These are phyloP conservation scores for Anarsia innoxiella DNA, from an alignment of 2,888 invertebrate genomes.

Conservation along the genomic window DNA sequence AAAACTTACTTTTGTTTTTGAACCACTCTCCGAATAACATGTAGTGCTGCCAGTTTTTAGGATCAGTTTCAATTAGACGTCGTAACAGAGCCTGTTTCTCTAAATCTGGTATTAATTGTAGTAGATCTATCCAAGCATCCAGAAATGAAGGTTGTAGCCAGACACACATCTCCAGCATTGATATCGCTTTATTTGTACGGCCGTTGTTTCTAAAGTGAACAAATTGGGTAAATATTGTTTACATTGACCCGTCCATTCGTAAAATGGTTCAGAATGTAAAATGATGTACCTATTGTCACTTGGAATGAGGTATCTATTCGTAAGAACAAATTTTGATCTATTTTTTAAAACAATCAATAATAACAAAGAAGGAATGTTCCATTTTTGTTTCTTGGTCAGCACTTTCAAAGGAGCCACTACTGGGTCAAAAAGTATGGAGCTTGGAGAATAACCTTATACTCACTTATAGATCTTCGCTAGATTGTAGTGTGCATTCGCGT, in stretches of 20 bases:
- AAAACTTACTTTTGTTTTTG: slow-evolving; percentile 75
- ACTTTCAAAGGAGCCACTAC: no score
- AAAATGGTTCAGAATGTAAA: no score
- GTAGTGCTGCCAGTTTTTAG: slow-evolving; percentile 80
- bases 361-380: no score
- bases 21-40: slow-evolving; percentile 85
- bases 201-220: slow-evolving; percentile 76
- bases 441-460: no score
- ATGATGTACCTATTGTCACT: no score
- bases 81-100: slow-evolving; percentile 75
- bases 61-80: slow-evolving; percentile 79
- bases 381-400: no score
- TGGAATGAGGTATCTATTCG: no score
- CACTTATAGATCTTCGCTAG: slow-evolving; percentile 89
- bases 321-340: no score
- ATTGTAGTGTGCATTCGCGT: slow-evolving; percentile 90
- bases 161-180: slow-evolving; percentile 81
- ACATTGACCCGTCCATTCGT: no score
- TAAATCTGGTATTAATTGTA: slow-evolving; percentile 73
- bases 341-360: no score
- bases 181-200: slow-evolving; percentile 76
- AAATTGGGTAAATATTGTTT: no score
- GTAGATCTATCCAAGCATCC: slow-evolving; percentile 80
- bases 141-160: slow-evolving; percentile 80
- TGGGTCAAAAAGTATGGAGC: no score